A percentile compares a stretch with the other conserved stretches of the same genome.
Evolutionary conservation across 2,797 vertebrate species (phyloP).

Genomic region (Eurystomus glaucurus): DNA sequence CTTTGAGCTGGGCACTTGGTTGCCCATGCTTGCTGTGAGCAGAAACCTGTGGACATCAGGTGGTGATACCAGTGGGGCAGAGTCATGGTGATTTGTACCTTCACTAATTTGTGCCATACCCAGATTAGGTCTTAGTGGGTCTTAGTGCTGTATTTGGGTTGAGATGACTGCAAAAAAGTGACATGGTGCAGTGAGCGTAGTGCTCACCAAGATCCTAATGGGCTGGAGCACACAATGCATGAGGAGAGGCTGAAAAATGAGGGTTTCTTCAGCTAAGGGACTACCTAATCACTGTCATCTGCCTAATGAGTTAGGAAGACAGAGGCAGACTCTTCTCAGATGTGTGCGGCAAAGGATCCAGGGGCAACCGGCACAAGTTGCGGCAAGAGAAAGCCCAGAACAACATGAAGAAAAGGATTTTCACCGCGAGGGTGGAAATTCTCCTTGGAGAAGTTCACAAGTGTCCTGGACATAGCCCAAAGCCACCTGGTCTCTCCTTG

Average conservation of each 20-base stretch:
- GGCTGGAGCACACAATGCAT: fast-evolving
- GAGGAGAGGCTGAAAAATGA: neutral
- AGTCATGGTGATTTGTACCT: neutral
- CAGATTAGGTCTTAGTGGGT: neutral
- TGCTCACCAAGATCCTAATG: neutral
- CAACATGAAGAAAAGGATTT: conserved; percentile 24
- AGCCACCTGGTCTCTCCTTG: conserved; percentile 34
- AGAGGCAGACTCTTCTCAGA: neutral
- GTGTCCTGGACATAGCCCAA: conserved; percentile 9
- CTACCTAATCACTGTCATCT: neutral
- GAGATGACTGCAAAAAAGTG: neutral
- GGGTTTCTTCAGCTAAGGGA: neutral
- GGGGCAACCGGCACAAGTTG: neutral
- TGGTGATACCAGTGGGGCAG: neutral
- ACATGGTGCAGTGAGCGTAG: fast-evolving
- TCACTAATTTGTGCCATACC: neutral
- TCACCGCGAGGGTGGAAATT: conserved; percentile 53
- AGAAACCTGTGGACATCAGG: neutral
- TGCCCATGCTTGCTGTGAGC: neutral
- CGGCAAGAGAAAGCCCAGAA: neutral
- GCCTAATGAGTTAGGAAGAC: neutral
- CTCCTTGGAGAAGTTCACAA: conserved; percentile 56
- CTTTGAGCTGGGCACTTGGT: neutral
- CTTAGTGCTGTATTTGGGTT: neutral
- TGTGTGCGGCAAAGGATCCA: neutral